Evolutionary conservation across 2,888 invertebrate species (phyloP).

Genomic region (Pelosia muscerda): DNA sequence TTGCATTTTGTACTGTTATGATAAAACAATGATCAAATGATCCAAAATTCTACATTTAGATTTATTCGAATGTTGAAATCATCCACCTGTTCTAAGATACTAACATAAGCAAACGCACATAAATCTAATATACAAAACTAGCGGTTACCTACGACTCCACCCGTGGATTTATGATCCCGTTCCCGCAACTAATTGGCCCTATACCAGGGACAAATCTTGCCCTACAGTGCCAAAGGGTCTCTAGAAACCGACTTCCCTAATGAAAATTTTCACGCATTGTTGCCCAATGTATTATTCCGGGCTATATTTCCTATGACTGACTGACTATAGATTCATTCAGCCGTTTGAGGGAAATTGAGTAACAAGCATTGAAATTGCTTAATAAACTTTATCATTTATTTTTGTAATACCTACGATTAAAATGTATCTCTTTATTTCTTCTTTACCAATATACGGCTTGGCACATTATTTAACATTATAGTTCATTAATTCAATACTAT

Average conservation of each 20-base stretch:
- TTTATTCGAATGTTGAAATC: background rate
- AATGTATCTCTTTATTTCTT: background rate
- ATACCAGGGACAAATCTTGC: background rate
- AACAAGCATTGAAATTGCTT: no score
- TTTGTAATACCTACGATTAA: background rate
- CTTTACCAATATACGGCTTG: slow-evolving; percentile 9
- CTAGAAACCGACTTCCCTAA: no score
- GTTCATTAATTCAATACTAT: slow-evolving; percentile 32
- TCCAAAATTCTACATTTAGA: background rate
- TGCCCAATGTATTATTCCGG: no score
- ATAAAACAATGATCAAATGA: background rate
- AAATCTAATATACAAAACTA: background rate
- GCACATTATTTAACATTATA: slow-evolving; percentile 18
- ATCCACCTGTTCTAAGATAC: background rate
- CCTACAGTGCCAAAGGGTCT: no score
- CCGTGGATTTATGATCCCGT: background rate
- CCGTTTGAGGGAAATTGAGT: no score
- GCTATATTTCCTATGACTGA: no score
- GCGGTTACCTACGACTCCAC: background rate
- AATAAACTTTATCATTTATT: no score
- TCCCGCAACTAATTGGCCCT: background rate
- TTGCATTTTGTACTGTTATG: background rate
- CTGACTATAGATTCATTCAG: no score
- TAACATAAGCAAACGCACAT: background rate
- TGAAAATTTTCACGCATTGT: no score